Evolutionary conservation across 2,797 vertebrate genomes (phyloP), one percentile per base, ranked within the genome.

Genomic region (Astyanax mexicanus): DNA sequence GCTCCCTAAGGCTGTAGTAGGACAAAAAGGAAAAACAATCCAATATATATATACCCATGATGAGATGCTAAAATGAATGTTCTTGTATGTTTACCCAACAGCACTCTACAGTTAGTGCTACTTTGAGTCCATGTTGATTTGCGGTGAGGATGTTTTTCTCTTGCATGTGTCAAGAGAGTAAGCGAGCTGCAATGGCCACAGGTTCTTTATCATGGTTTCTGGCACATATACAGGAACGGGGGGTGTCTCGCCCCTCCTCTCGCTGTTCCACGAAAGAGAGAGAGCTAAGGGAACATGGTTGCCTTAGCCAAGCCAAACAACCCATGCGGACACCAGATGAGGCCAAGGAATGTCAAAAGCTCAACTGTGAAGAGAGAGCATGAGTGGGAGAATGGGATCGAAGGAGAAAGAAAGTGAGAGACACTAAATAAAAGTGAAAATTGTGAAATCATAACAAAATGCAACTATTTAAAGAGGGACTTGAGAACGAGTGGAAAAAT

Each of bases 241-340:
- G 40, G 64, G 51, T 57, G 61, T 84, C 85, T 32, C 13, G 4
- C 57, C 57, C 57, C 57, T 60, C 57, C 57, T 81, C 75, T 81
- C 83, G 80, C 81, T 88, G 85, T 84, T 92, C 84, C 85, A 88
- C 89, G 83, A 89, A 88, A 89, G 88, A 74, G 54, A 67, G 67
- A 69, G 86, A 86, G 86, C 83, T 83, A 47, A 73, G 85, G 91
- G 91, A 89, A 88, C 89, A 88, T 82, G 84, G 86, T 88, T 83
- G 87, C 80, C 70, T 84, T 77, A 86, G 90, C 91, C 89, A 92
- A 92, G 82, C 76, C 88, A 93, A 91, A 93, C 89, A 92, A 85
- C 85, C 87, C 87, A 88, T 86, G 89, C 89, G 86, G 85, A 89
- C 92, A 91, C 87, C 92, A 93, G 91, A 94, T 92, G 89, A 90